phyloP scores from a whole-genome alignment of 92 coral and sea anemone species.

The Zoanthus sansibaricus region DNA sequence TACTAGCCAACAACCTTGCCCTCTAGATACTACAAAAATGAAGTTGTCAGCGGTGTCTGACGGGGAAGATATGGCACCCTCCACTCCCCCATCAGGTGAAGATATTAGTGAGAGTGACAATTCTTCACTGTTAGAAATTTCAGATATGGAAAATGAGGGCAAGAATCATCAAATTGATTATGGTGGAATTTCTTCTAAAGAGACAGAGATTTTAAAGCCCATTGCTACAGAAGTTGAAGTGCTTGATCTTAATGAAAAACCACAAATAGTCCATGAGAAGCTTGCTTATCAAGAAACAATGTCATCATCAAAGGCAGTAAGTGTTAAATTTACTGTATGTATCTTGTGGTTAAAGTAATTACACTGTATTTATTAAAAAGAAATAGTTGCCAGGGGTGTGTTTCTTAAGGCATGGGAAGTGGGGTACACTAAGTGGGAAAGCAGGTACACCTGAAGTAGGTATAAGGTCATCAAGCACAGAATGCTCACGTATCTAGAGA shows the following conservation, averaged over 20 bases:
- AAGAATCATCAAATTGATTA: not conserved
- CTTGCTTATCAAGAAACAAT: not conserved
- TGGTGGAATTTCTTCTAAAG: not conserved
- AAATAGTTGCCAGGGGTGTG: too few relatives aligned
- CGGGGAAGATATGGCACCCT: slow-evolving; percentile 44
- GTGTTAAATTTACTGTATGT: not conserved
- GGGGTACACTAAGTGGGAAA: too few relatives aligned
- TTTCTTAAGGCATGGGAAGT: too few relatives aligned
- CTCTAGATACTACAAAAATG: not conserved
- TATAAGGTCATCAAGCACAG: too few relatives aligned
- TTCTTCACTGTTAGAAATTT: slow-evolving; percentile 34
- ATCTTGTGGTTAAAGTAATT: not conserved
- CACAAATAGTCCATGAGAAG: not conserved
- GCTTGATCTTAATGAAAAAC: not conserved
- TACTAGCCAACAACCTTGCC: not conserved
- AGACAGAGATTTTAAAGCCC: not conserved
- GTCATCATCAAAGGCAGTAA: slow-evolving; percentile 1
- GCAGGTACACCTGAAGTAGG: too few relatives aligned
- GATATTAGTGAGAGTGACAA: slow-evolving; percentile 34
- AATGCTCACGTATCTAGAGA: too few relatives aligned
- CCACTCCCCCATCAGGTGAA: slow-evolving; percentile 42
- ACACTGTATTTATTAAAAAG: too few relatives aligned
- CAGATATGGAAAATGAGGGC: slow-evolving; percentile 32
- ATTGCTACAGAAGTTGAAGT: not conserved
- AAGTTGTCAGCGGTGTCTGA: slow-evolving; percentile 34